Evolutionary conservation across 2,888 invertebrate species (phyloP), one percentile per base, ranked within the genome.

Genomic region (Odontomyia ornata): DNA sequence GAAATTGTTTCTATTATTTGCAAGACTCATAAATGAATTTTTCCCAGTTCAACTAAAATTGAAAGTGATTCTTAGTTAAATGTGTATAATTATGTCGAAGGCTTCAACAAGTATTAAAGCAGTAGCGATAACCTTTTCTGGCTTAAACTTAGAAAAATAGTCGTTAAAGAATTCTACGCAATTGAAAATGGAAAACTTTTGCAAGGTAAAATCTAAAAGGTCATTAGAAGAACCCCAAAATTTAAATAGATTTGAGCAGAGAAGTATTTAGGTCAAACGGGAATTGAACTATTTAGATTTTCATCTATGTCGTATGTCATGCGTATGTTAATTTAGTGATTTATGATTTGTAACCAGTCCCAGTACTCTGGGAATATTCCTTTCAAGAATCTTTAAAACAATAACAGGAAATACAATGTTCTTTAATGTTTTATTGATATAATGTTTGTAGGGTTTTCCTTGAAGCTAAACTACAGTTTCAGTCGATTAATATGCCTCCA

Each of bases 11-110:
- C 27, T 25, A 18, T 60, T 73, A 73, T 60, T 60, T 23, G 21
- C 57, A 43, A 72, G 28, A 11, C 27, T 30, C 15, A 18, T 25
- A 72, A 36, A 9, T 15, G 36, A 18, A 46, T 60, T 60, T 73
- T 36, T 36, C 60, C 36, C 57, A 57, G 73, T 73, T 73, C 73
- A 15, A n/a, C 25, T 60, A 25, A 69, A 47, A 60, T 21, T 43
- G 60, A 73, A 73, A 60, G 73, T 60, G 57, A 56, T 72, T 28
- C n/a, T 30, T 27, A 1, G 28, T 13, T 28, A 15, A 73, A 21
- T 56, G 7, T n/a, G n/a, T 46, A 60, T 18, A 36, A 73, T 60
- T 73, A 73, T 13, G n/a, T 36, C 23, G 23, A 27, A 30, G 60
- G 60, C 60, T 57, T 28, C 30, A 5, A 13, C 30, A 7, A 27